Evolutionary conservation across 2,113 vertebrate species (phyloP), one percentile per base, ranked within the genome.

Genomic region (Psophia crepitans): DNA sequence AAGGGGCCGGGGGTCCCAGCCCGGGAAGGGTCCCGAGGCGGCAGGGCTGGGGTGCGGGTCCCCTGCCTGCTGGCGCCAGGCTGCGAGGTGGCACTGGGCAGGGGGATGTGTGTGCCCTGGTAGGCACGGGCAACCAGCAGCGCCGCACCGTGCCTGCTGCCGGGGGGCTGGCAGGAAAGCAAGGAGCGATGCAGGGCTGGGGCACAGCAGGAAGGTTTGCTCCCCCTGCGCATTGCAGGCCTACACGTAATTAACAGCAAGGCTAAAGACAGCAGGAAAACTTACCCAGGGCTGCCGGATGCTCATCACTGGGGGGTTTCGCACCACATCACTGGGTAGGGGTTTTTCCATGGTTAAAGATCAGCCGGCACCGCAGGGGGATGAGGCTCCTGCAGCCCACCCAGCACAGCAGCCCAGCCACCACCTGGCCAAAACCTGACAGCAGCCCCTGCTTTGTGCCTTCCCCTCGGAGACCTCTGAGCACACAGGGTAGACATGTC

Each of bases 361-460:
- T 39, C 48, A 91, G 60, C 49, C 2, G 4, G 39, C 9, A 0
- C 19, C 7, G 5, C 0, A 1, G 5, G 5, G 12, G 10, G 5
- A 43, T 17, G 58, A 88, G 7, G 28, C 12, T 33, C 41, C 57
- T 33, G 66, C 13, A 51, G 70, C 16, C 37, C 32, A 56, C 5
- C 11, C 0, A 0, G 17, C 33, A 53, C 7, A 11, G 27, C 27
- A 84, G 33, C 35, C 37, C 73, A 73, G 35, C 28, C 46, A 74
- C 16, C 41, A 54, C 22, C 26, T 46, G 28, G 73, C 27, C 73
- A 51, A 81, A 80, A 87, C 7, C 49, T 19, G 13, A 18, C 1
- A 12, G 21, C 41, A 77, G 51, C 5, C 11, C 23, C 21, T 30
- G 53, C 39, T 85, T 66, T 43, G 17, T 14, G 32, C 8, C 48